Evolutionary conservation across 2,888 invertebrate species (phyloP).

Genomic region (Osmoderma eremita): DNA sequence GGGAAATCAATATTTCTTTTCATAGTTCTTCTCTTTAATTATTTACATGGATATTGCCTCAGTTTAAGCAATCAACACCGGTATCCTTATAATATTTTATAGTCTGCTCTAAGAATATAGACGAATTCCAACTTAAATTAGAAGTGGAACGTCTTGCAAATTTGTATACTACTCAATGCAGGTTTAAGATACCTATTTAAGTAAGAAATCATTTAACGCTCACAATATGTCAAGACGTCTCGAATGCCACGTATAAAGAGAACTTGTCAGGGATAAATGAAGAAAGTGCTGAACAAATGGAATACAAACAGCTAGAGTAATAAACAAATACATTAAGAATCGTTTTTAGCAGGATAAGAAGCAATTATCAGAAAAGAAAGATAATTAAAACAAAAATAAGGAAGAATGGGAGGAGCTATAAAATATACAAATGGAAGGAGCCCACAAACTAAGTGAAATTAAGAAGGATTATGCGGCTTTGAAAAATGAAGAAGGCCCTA

Average conservation of each 20-base stretch:
- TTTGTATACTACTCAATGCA: too few species aligned
- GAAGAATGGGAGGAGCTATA: constrained; percentile 51
- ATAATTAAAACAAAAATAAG: constrained; percentile 45
- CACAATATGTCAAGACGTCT: too few species aligned
- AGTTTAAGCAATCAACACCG: too few species aligned
- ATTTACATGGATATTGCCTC: too few species aligned
- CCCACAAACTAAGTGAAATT: constrained; percentile 24
- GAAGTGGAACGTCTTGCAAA: too few species aligned
- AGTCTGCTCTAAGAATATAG: too few species aligned
- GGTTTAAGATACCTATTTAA: too few species aligned
- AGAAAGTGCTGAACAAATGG: constrained; percentile 66
- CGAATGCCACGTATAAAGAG: constrained; percentile 80
- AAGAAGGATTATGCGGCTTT: constrained; percentile 41
- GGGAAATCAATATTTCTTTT: too few species aligned
- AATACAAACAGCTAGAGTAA: constrained; percentile 65
- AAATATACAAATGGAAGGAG: constrained; percentile 51
- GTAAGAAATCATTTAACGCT: too few species aligned
- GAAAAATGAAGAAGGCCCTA: constrained; percentile 44
- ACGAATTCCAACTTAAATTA: too few species aligned
- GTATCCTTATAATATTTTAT: too few species aligned
- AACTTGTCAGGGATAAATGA: constrained; percentile 70
- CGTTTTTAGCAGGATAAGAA: constrained; percentile 51
- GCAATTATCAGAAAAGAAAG: constrained; percentile 51
- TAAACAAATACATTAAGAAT: constrained; percentile 48
- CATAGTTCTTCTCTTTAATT: too few species aligned